phyloP scores from a whole-genome alignment of 1,140 invertebrate genomes.

The Tachypleus tridentatus region DNA sequence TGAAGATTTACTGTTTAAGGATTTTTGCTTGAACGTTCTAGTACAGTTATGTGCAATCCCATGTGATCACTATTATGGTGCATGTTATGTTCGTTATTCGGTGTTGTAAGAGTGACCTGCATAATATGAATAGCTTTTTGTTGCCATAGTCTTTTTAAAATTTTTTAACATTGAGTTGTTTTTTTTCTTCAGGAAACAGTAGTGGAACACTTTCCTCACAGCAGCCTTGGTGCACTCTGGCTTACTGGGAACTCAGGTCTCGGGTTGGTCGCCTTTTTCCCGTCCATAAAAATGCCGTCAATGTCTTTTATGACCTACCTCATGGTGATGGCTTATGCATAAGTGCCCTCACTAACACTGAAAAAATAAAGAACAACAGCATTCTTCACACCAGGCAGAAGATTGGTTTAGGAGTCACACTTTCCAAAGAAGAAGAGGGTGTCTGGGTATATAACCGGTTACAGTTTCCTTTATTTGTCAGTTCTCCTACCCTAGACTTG shows the following conservation, averaged over 20 bases:
- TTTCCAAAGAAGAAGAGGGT: conserved; percentile 46
- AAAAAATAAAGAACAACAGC: conserved; percentile 29
- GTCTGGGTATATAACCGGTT: conserved; percentile 84
- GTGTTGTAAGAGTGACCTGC: no score
- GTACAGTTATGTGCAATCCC: no score
- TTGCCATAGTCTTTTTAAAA: no score
- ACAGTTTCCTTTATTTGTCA: conserved; percentile 71
- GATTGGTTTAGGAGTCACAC: conserved; percentile 53
- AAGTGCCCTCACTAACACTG: conserved; percentile 43
- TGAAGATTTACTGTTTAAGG: no score
- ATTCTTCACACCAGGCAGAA: conserved; percentile 43
- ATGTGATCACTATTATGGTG: no score
- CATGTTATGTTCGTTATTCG: no score
- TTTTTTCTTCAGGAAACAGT: conserved; percentile 7
- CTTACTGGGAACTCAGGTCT: conserved; percentile 74
- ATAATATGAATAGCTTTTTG: no score
- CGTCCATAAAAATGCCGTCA: conserved; percentile 53
- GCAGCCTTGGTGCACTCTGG: conserved; percentile 61
- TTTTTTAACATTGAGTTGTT: background rate
- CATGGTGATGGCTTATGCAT: conserved; percentile 59
- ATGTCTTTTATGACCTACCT: conserved; percentile 58
- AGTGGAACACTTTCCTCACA: background rate
- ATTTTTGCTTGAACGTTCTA: no score
- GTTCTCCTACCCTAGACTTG: conserved; percentile 65
- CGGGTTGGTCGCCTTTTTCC: conserved; percentile 66